phyloP scores from a whole-genome alignment of 2,797 vertebrate species.

The Scolopax bukidnonensis region DNA sequence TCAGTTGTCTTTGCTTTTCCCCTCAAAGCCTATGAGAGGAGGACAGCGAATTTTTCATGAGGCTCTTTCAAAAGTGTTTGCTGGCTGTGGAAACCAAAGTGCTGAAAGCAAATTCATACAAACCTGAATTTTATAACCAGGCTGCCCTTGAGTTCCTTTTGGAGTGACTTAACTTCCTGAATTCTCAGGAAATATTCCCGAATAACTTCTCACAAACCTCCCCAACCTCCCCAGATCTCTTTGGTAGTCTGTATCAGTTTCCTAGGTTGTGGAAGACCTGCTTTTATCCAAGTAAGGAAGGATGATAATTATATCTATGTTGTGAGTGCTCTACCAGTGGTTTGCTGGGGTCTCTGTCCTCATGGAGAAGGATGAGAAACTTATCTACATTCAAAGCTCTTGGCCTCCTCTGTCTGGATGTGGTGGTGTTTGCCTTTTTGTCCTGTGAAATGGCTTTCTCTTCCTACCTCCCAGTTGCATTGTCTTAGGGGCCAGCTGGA shows the following conservation, averaged over 20 bases:
- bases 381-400: neutral
- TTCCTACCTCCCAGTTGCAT: neutral
- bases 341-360: neutral
- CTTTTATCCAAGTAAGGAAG: neutral
- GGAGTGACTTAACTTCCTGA: neutral
- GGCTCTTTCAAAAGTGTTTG: neutral
- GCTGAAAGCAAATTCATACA: neutral
- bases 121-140: neutral
- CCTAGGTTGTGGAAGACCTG: neutral
- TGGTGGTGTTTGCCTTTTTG: neutral
- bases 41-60: neutral
- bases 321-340: too few species aligned
- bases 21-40: neutral
- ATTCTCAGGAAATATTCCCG: too few species aligned
- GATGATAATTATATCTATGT: fast-evolving
- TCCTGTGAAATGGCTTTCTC: neutral
- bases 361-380: neutral
- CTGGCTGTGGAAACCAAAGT: neutral
- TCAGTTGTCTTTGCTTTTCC: neutral
- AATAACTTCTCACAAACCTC: neutral
- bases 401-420: neutral
- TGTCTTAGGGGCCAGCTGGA: neutral
- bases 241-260: neutral
- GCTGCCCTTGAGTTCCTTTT: neutral
- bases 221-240: neutral